Base-by-base conservation (phyloP, 53 echinoderm and acorn worm genomes). In the Holothuria leucospilota region DNA sequence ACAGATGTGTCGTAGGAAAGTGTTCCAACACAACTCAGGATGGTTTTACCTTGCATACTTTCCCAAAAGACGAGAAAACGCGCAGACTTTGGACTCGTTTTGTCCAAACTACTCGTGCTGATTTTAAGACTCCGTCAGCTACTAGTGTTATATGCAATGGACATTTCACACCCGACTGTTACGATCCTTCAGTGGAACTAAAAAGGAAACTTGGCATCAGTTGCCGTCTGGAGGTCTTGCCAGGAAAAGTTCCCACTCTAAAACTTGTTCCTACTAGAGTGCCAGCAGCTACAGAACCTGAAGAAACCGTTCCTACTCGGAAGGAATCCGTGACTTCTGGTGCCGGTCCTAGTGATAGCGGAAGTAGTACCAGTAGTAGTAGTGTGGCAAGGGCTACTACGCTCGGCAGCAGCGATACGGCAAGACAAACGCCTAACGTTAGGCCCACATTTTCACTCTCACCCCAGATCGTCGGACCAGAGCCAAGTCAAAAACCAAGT, bases 1-100 rank as follows among this genome's bases (percentile, higher is more conserved):
- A 46, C 46, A 46, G 46, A 46, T 46, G 46, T 46, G 11, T 78
- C 21, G 78, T 78, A 2, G 78, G 78, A 28, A 58, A 30, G 29
- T 78, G 78, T 51, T 56, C 78, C 56, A 78, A 78, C 59, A 78
- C 53, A 56, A 59, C 9, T 27, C 12, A 78, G 26, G 58, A 78
- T 4, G 78, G 78, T 29, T 53, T 78, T 78, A 8, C 11, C 28
- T 12, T 78, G 28, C 78, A 53, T 26, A n/a, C 23, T 7, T 78
- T 78, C 42, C 78, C 78, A 20, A 53, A 59, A 52, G 78, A 78
- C 27, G 0, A 78, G 29, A 59, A 24, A 9, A 78, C 12, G 29
- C 2, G 59, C 26, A 52, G 78, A 59, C 21, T 78, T 1, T 78
- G 78, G 58, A 78, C 58, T 24, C 53, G 29, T 0, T 78, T 78